A percentile compares a stretch with the other conserved stretches of the same genome.
These are phyloP conservation scores for Thryonomys swinderianus DNA, from an alignment of 2,113 vertebrate genomes.

Conservation along the genomic window DNA sequence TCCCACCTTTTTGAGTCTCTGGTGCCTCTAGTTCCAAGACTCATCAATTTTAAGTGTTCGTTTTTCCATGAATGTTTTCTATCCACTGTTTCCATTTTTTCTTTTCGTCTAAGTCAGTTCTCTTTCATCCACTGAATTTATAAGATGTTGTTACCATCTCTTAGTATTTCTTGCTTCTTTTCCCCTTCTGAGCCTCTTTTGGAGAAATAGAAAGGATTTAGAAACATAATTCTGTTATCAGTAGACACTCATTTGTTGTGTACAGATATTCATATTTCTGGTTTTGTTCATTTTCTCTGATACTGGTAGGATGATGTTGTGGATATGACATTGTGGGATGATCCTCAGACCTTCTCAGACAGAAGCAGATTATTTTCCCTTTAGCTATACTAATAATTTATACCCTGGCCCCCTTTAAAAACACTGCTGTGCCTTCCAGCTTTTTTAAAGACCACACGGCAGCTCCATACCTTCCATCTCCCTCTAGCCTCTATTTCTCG, in stretches of 20 bases:
- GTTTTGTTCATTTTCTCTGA: background rate
- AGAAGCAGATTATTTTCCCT: background rate
- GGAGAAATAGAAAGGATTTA: background rate
- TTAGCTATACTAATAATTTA: background rate
- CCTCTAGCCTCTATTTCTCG: background rate
- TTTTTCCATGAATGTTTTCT: background rate
- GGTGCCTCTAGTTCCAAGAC: background rate
- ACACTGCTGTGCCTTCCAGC: background rate
- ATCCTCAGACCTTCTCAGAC: background rate
- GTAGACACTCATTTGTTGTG: background rate
- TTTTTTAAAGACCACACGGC: background rate
- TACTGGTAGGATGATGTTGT: background rate
- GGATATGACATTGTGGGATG: background rate
- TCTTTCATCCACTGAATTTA: background rate
- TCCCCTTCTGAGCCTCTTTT: background rate
- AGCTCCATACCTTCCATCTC: background rate
- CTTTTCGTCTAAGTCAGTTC: background rate
- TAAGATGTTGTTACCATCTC: background rate
- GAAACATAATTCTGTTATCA: background rate
- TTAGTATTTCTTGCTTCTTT: background rate
- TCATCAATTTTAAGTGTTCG: background rate
- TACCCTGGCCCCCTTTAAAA: background rate
- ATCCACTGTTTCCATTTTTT: background rate
- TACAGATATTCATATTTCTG: background rate
- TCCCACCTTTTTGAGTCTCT: background rate